Evolutionary conservation across 2,113 vertebrate genomes (phyloP), one percentile per base, ranked within the genome.

Genomic region (Numida meleagris): DNA sequence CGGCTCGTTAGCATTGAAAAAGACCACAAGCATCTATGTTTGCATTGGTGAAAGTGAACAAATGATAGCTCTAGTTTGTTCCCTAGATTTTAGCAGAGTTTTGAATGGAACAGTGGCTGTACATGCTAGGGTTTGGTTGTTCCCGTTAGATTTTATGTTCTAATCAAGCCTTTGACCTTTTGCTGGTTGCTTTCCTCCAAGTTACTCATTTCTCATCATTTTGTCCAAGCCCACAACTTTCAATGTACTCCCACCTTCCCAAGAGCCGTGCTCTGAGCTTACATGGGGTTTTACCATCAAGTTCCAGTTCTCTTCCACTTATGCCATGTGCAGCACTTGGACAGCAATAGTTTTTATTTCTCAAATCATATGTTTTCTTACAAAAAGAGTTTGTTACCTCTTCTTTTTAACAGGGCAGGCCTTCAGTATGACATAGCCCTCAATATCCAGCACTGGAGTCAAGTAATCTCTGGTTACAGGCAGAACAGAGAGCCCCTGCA

Each of bases 1-100:
- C 45, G 23, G 42, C 19, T 57, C 36, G 24, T 42, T 67, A 46
- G 18, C 45, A 21, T 48, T 79, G 57, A 59, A 83, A 63, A 61
- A 83, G 38, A 34, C 29, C 5, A 5, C 3, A 1, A 65, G 14
- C 7, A 8, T 5, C 0, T 25, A 40, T 27, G 3, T 48, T 14
- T 76, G 25, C 57, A 31, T 12, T 38, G 31, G 20, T 53, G 67
- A 50, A 83, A 81, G 81, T 33, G 4, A 57, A 3, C 21, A 12
- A 1, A 5, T 63, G 8, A 45, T 66, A 23, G 8, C 51, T 92
- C 19, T 55, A 18, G 4, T 31, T 84, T 63, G 14, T 71, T 63
- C 82, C 16, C 17, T 33, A 55, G 61, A 19, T 21, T 61, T 78
- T 46, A 38, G 34, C 6, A 4, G 31, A 14, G 46, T 51, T 78